phyloP scores from a whole-genome alignment of 1,140 invertebrate species.

The Lepidotrigona ventralis region DNA sequence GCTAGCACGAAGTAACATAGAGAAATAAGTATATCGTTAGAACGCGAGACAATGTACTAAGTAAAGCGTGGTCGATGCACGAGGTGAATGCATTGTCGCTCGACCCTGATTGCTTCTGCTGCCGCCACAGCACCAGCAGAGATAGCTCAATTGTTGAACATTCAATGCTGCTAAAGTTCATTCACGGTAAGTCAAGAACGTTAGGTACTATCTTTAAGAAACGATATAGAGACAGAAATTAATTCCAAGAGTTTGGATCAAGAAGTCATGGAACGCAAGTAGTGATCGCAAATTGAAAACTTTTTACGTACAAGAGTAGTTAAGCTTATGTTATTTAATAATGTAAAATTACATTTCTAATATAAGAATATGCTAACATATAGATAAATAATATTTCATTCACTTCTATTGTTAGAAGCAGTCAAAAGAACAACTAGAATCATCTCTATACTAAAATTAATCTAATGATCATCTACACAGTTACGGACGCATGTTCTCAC shows the following conservation, averaged over 20 bases:
- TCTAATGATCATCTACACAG: neutral
- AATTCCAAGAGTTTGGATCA: neutral
- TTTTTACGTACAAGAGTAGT: neutral
- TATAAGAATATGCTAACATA: neutral
- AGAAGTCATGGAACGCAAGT: neutral
- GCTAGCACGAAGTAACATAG: slow-evolving; percentile 35
- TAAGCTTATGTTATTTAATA: neutral
- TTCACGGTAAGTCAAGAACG: slow-evolving; percentile 60
- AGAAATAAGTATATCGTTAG: slow-evolving; percentile 41
- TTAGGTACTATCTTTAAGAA: slow-evolving; percentile 37
- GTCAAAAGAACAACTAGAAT: neutral
- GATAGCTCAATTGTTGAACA: slow-evolving; percentile 71
- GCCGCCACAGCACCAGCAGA: slow-evolving; percentile 52
- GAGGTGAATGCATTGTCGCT: slow-evolving; percentile 70
- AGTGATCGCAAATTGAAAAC: neutral
- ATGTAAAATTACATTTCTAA: neutral
- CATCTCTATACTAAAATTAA: neutral
- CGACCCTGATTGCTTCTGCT: slow-evolving; percentile 68
- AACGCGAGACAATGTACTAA: slow-evolving; percentile 60
- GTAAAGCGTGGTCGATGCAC: slow-evolving; percentile 63
- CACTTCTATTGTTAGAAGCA: neutral
- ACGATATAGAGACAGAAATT: neutral
- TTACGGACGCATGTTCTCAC: neutral
- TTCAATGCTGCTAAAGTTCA: slow-evolving; percentile 67
- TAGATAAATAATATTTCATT: neutral